Conservation (phyloP, 2,888 invertebrate species). For the Gandaritis pyraliata region DNA sequence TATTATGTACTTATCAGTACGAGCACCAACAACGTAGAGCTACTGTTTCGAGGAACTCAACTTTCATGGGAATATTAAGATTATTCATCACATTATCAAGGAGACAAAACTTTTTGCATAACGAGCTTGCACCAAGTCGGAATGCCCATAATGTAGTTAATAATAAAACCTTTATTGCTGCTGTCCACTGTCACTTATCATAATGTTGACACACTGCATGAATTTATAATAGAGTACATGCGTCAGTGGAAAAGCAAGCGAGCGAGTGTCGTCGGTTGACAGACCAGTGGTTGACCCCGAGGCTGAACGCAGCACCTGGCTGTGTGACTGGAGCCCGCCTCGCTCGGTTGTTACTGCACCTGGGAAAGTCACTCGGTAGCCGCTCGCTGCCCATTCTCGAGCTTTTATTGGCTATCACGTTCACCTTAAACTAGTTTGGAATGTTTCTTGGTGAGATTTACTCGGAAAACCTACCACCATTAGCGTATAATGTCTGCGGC, state of each 20-base stretch:
- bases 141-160: constrained; percentile 37
- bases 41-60: constrained; percentile 61
- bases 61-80: constrained; percentile 56
- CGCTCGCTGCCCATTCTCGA: constrained; percentile 69
- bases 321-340: constrained; percentile 62
- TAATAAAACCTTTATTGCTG: constrained; percentile 41
- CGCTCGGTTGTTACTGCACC: constrained; percentile 62
- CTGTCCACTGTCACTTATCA: constrained; percentile 36
- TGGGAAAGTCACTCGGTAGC: constrained; percentile 76
- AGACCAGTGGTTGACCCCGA: constrained; percentile 59
- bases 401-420: constrained; percentile 79
- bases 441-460: constrained; percentile 70
- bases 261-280: constrained; percentile 34
- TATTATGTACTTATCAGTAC: constrained; percentile 54
- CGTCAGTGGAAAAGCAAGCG: constrained; percentile 36
- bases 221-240: constrained; percentile 41
- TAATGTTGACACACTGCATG: constrained; percentile 39
- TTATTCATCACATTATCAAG: constrained; percentile 52
- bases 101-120: constrained; percentile 54
- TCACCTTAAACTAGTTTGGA: constrained; percentile 76
- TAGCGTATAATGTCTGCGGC: constrained; percentile 57
- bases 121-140: constrained; percentile 40
- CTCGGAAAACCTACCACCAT: constrained; percentile 43
- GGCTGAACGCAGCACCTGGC: constrained; percentile 51
- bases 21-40: constrained; percentile 56